Base-by-base conservation (phyloP, 2,113 vertebrate genomes). In the Epinephelus fuscoguttatus region DNA sequence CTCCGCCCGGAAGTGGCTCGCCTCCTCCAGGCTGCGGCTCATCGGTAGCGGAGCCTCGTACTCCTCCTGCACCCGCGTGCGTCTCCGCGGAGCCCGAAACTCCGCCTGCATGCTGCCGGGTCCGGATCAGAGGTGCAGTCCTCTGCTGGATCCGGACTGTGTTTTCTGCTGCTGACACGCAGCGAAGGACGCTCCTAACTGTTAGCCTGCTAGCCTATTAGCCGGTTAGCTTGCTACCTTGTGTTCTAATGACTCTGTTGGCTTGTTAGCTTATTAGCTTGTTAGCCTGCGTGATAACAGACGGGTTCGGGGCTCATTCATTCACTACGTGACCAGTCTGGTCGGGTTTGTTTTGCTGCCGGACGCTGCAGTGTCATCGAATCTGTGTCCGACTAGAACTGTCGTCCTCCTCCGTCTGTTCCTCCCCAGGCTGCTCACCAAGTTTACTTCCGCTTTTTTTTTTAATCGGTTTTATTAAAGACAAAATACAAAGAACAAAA, bases 61-160 rank as follows among this genome's bases (percentile, higher is more conserved):
- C 0, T 87, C 85, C 82, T 98, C 97, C 0, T 94, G 94, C 0
- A 97, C 95, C 77, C 95, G 96, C 69, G 90, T 85, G 15, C 97
- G 96, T 80, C 96, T 95, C 86, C 94, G 96, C 0, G 98, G 98
- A 2, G 97, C 93, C 18, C 93, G 96, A 76, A 99, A 99, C 70
- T 93, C 89, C 0, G 97, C 97, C 90, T 87, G 82, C 92, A 93
- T 93, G 60, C 2, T 50, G 14, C 19, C 23, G 42, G 10, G 11
- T 33, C 21, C 15, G 7, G 60, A n/a, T 25, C 10, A n/a, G 55
- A 57, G 10, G 12, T 23, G 2, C 1, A 1, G 49, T 40, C 47
- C 30, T 53, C 27, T 19, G 4, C 27, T 8, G 30, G 37, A 0
- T 11, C 37, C 3, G 23, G 23, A 17, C 76, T 25, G 37, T 17